Percentiles rank a stretch among this genome's conserved stretches.
phyloP scores from a whole-genome alignment of 2,797 vertebrate genomes.

The Melanotaenia boesemani region DNA sequence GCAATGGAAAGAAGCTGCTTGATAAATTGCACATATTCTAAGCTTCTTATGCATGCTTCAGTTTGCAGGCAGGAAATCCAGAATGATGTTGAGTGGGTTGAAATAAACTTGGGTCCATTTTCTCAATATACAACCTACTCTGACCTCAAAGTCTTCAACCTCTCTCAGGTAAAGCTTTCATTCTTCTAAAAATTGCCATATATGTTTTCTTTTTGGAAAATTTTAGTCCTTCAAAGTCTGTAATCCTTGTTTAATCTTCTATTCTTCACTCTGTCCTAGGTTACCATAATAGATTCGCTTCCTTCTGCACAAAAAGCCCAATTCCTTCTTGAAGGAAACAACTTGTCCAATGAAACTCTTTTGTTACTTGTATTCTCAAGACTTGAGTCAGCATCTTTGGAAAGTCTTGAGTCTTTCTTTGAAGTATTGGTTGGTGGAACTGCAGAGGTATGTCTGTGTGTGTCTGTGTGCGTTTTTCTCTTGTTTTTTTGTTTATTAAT shows the following conservation, averaged over 20 bases:
- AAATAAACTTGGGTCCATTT: slow-evolving; percentile 55
- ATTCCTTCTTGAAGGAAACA: slow-evolving; percentile 57
- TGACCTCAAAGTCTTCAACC: slow-evolving; percentile 42
- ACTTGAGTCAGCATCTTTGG: not conserved
- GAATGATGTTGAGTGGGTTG: slow-evolving; percentile 53
- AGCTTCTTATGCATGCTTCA: not conserved
- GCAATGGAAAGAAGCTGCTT: slow-evolving; percentile 25
- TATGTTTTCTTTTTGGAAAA: too few relatives aligned
- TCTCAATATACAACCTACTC: slow-evolving; percentile 17
- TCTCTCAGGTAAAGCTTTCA: slow-evolving; percentile 23
- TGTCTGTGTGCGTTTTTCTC: too few relatives aligned
- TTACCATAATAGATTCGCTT: slow-evolving; percentile 28
- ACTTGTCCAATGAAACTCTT: slow-evolving; percentile 52
- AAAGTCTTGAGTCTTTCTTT: slow-evolving; percentile 57
- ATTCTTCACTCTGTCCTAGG: not conserved
- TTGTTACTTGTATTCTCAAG: slow-evolving; percentile 33
- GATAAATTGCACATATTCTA: not conserved
- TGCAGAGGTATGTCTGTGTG: slow-evolving; percentile 31
- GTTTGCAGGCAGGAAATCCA: slow-evolving; percentile 42
- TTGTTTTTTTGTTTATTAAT: too few relatives aligned
- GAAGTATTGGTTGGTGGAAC: slow-evolving; percentile 28
- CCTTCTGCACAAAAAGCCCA: slow-evolving; percentile 59
- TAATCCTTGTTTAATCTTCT: not conserved
- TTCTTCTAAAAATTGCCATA: not conserved
- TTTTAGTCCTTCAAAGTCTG: not conserved